phyloP scores from a whole-genome alignment of 2,797 vertebrate genomes.

The Labeo calbasu region DNA sequence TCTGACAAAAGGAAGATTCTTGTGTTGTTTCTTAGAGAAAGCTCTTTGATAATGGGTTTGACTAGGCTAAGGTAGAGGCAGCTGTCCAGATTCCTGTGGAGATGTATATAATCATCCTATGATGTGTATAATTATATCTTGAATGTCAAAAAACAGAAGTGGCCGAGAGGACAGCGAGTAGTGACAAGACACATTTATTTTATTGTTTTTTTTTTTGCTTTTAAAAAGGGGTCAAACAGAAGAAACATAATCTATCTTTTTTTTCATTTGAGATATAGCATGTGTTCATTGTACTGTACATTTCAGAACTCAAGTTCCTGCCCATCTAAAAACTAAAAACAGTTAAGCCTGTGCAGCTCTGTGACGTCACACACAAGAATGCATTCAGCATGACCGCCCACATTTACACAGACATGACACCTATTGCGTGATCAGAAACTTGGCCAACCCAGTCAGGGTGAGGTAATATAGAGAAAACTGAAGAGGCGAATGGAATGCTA shows the following conservation, averaged over 20 bases:
- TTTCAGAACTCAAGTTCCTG: too few relatives aligned
- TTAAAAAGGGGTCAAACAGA: conserved; percentile 57
- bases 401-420: not conserved
- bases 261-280: not conserved
- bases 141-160: conserved; percentile 79
- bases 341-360: not conserved
- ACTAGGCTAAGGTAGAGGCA: conserved; percentile 81
- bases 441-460: not conserved
- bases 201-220: conserved; percentile 67
- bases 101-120: conserved; percentile 89
- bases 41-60: conserved; percentile 78
- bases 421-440: not conserved
- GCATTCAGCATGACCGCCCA: too few relatives aligned
- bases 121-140: conserved; percentile 86
- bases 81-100: conserved; percentile 89
- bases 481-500: not conserved
- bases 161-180: conserved; percentile 67
- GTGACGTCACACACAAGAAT: not conserved
- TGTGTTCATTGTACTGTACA: not conserved
- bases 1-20: conserved; percentile 65
- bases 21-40: conserved; percentile 77
- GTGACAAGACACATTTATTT: conserved; percentile 70
- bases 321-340: not conserved
- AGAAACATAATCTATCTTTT: not conserved
- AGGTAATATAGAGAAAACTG: not conserved